A percentile compares a stretch with the other conserved stretches of the same genome.
phyloP scores from a whole-genome alignment of 2,797 vertebrate species.

The Cynopterus sphinx region DNA sequence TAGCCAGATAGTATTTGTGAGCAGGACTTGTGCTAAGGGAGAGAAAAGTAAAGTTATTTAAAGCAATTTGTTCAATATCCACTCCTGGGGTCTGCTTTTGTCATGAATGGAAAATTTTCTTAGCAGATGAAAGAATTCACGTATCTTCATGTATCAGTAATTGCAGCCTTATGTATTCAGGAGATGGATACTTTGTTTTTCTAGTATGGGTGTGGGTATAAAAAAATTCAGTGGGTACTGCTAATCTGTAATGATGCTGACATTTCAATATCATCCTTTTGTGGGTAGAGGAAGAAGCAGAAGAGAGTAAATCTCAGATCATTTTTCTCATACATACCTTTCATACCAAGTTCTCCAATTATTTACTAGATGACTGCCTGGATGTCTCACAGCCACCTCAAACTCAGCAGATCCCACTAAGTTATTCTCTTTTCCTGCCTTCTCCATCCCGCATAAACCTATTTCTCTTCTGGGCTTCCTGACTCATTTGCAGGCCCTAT shows the following conservation, averaged over 20 bases:
- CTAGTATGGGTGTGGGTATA: background rate
- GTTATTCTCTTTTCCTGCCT: background rate
- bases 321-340: background rate
- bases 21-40: constrained; percentile 94
- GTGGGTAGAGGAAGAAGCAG: constrained; percentile 40
- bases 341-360: background rate
- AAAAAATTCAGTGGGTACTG: background rate
- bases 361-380: background rate
- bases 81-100: constrained; percentile 10
- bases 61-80: background rate
- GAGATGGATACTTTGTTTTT: constrained; percentile 41
- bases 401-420: background rate
- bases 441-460: background rate
- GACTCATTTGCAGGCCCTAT: background rate
- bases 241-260: constrained; percentile 41
- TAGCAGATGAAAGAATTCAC: constrained; percentile 10
- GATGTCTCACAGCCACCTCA: background rate
- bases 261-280: constrained; percentile 9
- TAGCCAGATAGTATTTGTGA: constrained; percentile 97
- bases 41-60: constrained; percentile 74
- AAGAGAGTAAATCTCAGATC: background rate
- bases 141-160: background rate
- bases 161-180: background rate
- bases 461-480: background rate
- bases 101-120: constrained; percentile 45